phyloP scores from a whole-genome alignment of 2,113 vertebrate genomes.

The Guaruba guarouba region DNA sequence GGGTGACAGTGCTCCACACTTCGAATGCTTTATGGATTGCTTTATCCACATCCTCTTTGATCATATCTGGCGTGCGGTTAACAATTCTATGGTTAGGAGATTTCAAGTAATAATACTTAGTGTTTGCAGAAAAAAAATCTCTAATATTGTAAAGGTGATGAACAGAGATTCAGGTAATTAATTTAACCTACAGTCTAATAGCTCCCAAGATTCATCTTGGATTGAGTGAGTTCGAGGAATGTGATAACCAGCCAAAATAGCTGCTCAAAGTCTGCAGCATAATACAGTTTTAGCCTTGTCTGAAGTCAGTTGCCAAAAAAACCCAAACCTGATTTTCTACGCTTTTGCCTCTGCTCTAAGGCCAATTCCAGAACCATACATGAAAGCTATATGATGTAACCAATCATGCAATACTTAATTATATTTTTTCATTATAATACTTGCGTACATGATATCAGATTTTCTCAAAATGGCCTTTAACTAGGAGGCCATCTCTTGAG shows the following conservation, averaged over 20 bases:
- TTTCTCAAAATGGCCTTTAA: background rate
- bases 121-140: background rate
- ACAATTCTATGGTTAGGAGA: constrained; percentile 63
- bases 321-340: background rate
- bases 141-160: background rate
- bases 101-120: background rate
- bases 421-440: background rate
- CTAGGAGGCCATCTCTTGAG: background rate
- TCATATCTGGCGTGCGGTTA: constrained; percentile 79
- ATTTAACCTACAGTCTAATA: background rate
- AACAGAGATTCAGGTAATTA: background rate
- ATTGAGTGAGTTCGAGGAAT: background rate
- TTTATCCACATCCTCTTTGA: constrained; percentile 65
- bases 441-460: background rate
- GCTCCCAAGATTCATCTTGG: background rate
- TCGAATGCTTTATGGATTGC: constrained; percentile 70
- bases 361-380: background rate
- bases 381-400: background rate
- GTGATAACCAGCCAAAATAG: background rate
- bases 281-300: background rate
- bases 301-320: background rate
- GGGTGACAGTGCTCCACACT: constrained; percentile 76
- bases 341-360: background rate
- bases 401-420: background rate
- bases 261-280: background rate